phyloP scores from a whole-genome alignment of 1,140 invertebrate species.

The Atta cephalotes region DNA sequence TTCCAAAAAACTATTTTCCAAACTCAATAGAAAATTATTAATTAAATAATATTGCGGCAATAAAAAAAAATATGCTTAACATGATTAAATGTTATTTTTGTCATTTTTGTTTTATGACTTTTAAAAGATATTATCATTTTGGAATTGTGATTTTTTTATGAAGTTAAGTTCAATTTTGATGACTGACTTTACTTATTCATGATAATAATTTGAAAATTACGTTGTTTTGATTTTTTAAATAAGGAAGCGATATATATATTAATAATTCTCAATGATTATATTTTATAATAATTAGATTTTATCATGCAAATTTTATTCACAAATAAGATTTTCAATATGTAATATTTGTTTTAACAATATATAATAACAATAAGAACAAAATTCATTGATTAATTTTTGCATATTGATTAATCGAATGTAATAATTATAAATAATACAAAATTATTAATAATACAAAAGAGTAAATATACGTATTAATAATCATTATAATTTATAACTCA shows the following conservation, averaged over 20 bases:
- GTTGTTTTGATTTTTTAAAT: too few species aligned
- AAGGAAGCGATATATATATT: background rate
- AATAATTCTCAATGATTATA: background rate
- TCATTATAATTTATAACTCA: background rate
- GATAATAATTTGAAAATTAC: too few species aligned
- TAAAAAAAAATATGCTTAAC: too few species aligned
- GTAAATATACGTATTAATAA: background rate
- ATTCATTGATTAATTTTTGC: conserved; percentile 2
- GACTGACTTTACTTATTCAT: too few species aligned
- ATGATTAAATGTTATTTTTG: too few species aligned
- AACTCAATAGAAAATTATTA: too few species aligned
- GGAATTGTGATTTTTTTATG: too few species aligned
- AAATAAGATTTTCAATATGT: background rate
- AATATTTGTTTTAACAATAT: background rate
- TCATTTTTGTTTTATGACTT: too few species aligned
- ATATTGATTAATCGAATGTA: background rate
- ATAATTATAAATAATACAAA: conserved; percentile 1
- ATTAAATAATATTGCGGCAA: too few species aligned
- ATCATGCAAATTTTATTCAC: background rate
- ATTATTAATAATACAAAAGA: background rate
- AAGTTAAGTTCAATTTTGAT: too few species aligned
- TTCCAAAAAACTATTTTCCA: too few species aligned
- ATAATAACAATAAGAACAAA: background rate
- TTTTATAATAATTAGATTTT: background rate
- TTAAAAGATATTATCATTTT: too few species aligned